Base-by-base conservation (phyloP, 2,797 vertebrate species). In the Forpus xanthops region DNA sequence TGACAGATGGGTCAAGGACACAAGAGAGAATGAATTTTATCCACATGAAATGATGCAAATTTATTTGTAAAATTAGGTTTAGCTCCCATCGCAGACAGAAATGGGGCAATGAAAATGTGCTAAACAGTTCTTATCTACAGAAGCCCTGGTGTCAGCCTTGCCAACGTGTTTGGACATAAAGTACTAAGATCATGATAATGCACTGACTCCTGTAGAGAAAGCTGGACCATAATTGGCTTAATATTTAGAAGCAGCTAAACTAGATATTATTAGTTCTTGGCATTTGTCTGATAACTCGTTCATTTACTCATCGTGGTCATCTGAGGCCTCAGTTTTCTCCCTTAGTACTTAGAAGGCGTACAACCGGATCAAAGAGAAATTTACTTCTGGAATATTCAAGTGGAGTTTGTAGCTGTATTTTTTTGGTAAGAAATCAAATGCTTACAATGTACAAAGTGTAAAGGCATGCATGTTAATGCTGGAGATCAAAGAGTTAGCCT, bases 401-500 rank as follows among this genome's bases (percentile, higher is more conserved):
- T 78, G 75, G 68, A 91, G 79, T 81, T 90, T 91, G 92, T 88
- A 91, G 91, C 77, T 87, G 66, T 61, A 90, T 94, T 96, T 93
- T 94, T 85, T 80, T 90, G 81, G 92, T 95, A 92, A 85, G 68
- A 91, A 96, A 94, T 91, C 84, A 93, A 93, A 94, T 80, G 64
- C 81, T 87, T 89, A 93, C 95, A 93, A 85, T 81, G 78, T 93
- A 85, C 39, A 16, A 78, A 96, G 84, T 90, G 88, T 93, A 92
- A 85, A 96, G 91, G 55, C 88, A 85, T 78, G 93, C 91, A 94
- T 95, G 92, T 96, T 93, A 96, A 96, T 90, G 86, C 37, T 93
- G 68, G 47, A 96, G 94, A 96, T 96, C 95, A 96, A 96, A 96
- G 93, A 95, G 91, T 91, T 96, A 88, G 91, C 67, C 89, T 94